phyloP scores from a whole-genome alignment of 2,888 invertebrate genomes.

The Tolmerus cingulatus region DNA sequence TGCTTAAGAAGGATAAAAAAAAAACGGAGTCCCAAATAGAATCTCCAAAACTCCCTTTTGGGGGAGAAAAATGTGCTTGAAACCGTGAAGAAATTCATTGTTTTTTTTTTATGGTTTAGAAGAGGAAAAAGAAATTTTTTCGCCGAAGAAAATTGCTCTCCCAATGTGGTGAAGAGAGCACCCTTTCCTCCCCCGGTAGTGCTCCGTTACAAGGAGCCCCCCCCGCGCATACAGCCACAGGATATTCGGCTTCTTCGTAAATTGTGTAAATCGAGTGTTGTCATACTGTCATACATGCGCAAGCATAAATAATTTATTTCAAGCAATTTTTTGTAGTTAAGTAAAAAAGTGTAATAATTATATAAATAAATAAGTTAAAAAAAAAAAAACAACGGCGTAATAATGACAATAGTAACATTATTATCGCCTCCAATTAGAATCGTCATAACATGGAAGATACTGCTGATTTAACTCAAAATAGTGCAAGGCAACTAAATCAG shows the following conservation, averaged over 20 bases:
- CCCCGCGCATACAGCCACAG: neutral
- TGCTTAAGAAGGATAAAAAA: neutral
- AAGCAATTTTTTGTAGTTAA: neutral
- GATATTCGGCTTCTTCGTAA: neutral
- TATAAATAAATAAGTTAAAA: neutral
- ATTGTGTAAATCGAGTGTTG: neutral
- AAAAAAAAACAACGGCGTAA: slow-evolving; percentile 12
- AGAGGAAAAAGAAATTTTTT: neutral
- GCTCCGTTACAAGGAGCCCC: neutral
- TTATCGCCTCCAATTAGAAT: neutral
- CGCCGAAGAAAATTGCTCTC: neutral
- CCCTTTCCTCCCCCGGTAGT: neutral
- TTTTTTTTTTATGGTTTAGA: neutral
- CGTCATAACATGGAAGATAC: slow-evolving; percentile 22
- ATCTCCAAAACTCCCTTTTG: neutral
- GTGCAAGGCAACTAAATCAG: neutral
- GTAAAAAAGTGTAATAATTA: neutral
- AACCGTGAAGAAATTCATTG: neutral
- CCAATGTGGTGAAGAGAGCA: neutral
- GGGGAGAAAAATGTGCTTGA: neutral
- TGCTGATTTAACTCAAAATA: slow-evolving; percentile 4
- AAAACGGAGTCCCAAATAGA: neutral
- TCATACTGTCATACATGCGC: neutral
- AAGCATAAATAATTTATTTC: neutral
- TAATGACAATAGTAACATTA: slow-evolving; percentile 22